Evolutionary conservation across 2,113 vertebrate genomes (phyloP).

Genomic region (Silurus meridionalis): DNA sequence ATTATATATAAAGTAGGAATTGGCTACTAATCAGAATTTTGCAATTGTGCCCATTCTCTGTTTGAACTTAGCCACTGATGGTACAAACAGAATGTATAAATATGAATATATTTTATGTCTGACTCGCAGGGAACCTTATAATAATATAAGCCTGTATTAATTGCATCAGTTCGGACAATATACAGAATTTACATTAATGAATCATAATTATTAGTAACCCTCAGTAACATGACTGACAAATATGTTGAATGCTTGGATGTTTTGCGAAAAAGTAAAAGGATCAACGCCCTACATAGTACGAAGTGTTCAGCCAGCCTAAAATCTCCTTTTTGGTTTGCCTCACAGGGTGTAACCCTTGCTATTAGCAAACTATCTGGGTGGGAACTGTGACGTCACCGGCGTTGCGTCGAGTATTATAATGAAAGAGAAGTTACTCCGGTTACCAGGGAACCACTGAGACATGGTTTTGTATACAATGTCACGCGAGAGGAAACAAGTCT

Average conservation of each 20-base stretch:
- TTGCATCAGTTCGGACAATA: not conserved
- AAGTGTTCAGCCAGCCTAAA: not conserved
- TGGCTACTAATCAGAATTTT: not conserved
- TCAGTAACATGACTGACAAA: not conserved
- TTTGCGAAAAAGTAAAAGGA: not conserved
- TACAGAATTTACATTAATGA: not conserved
- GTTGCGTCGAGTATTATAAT: not conserved
- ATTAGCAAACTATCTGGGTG: constrained; percentile 22
- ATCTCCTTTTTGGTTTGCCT: not conserved
- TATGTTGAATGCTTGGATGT: not conserved
- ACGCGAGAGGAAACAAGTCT: constrained; percentile 25
- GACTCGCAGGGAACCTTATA: not conserved
- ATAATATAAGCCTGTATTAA: not conserved
- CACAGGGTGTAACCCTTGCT: not conserved
- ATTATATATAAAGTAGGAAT: not conserved
- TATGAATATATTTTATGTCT: not conserved
- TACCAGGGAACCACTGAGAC: constrained; percentile 12
- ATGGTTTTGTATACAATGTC: constrained; percentile 2
- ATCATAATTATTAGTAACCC: not conserved
- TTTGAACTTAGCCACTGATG: not conserved
- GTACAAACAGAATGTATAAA: not conserved
- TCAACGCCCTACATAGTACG: not conserved
- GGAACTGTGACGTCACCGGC: not conserved
- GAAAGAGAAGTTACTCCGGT: constrained; percentile 46
- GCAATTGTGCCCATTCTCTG: not conserved